A percentile compares a stretch with the other conserved stretches of the same genome.
Evolutionary conservation across 2,113 vertebrate species (phyloP).

Genomic region (Catharus minimus): DNA sequence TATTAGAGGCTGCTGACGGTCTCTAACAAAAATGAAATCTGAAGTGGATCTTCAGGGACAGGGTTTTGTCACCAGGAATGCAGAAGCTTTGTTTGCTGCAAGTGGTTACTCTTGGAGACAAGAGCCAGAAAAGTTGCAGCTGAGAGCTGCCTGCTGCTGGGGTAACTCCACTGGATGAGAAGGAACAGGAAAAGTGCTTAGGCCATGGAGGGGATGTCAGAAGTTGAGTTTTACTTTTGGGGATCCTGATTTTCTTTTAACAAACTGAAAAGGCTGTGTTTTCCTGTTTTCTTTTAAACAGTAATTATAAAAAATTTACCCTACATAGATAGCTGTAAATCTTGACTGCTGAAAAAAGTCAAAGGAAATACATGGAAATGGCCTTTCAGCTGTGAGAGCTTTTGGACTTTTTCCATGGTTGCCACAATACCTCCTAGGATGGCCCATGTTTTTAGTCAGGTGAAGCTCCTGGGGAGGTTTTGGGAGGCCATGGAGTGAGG

Average conservation of each 20-base stretch:
- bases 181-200: background rate
- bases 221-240: background rate
- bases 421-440: fast-evolving
- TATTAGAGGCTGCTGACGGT: background rate
- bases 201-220: background rate
- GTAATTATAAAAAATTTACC: background rate
- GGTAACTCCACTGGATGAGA: background rate
- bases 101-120: background rate
- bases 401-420: background rate
- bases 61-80: background rate
- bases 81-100: background rate
- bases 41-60: background rate
- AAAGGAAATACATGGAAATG: fast-evolving
- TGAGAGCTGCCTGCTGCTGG: background rate
- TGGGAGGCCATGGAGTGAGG: fast-evolving
- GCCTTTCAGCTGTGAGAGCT: background rate
- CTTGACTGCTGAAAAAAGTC: background rate
- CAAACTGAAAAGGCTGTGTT: background rate
- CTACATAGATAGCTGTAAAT: background rate
- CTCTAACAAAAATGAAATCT: background rate
- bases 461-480: background rate
- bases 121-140: background rate
- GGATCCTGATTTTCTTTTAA: background rate
- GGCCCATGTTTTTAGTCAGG: fast-evolving
- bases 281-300: background rate